These are phyloP conservation scores for Hippocampus abdominalis DNA, from an alignment of 2,113 vertebrate species.

Conservation along the genomic window DNA sequence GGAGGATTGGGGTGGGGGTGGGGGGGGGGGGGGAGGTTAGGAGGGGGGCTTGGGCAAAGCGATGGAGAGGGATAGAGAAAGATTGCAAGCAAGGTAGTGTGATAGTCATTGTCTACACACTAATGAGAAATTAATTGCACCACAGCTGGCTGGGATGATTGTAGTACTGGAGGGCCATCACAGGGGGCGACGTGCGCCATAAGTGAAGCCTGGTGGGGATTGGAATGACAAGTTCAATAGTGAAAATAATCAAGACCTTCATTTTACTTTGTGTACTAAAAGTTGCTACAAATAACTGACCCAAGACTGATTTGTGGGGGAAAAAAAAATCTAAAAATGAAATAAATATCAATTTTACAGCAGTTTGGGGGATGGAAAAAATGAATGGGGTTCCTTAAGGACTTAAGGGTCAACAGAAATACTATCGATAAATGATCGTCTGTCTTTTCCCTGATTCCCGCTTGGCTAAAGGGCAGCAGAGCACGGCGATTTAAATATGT, in stretches of 20 bases:
- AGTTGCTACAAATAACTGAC: neutral
- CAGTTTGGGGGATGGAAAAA: neutral
- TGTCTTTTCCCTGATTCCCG: constrained; percentile 9
- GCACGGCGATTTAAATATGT: constrained; percentile 20
- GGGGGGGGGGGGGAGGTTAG: neutral
- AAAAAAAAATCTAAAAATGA: neutral
- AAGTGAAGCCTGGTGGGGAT: neutral
- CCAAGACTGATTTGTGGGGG: neutral
- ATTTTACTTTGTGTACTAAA: neutral
- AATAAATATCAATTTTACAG: neutral
- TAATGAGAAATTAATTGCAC: constrained; percentile 67
- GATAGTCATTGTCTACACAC: constrained; percentile 51
- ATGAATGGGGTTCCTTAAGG: neutral
- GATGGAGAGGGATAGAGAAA: constrained; percentile 8
- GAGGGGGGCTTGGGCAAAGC: neutral
- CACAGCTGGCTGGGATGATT: constrained; percentile 50
- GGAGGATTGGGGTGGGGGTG: neutral
- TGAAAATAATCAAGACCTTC: neutral
- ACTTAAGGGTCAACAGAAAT: neutral
- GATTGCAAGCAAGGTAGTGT: constrained; percentile 30
- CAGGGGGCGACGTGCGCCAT: constrained; percentile 49
- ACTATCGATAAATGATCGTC: neutral
- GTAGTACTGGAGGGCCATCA: constrained; percentile 33
- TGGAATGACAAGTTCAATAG: neutral
- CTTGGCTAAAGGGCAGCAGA: constrained; percentile 12